Evolutionary conservation across 2,797 vertebrate genomes (phyloP), one percentile per base, ranked within the genome.

Genomic region (Acipenser ruthenus): DNA sequence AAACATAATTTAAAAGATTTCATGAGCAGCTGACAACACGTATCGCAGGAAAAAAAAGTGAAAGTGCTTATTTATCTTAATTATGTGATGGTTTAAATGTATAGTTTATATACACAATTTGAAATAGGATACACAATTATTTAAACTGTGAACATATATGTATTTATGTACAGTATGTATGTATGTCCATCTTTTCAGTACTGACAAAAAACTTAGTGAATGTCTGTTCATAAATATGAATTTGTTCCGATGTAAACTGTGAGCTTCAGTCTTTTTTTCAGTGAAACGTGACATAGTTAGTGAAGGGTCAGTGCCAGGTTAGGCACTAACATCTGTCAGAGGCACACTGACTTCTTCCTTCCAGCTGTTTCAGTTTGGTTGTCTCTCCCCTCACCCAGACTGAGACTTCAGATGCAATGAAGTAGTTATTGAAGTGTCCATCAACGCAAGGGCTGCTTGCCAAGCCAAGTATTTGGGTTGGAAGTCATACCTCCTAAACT

Each of bases 381-480:
- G 50, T 47, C 49, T 56, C 49, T 47, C 63, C 62, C 50, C 52
- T 55, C 65, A 66, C 67, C 74, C 74, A 69, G 76, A 83, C 77
- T 80, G 76, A 87, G 82, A 78, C 77, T 87, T 90, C 84, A 91
- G 87, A 89, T 92, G 81, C 80, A 90, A 85, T 78, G 80, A 87
- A 84, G 79, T 84, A 66, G 75, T 85, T 89, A 84, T 82, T 81
- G 90, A 90, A 84, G 84, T 82, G 83, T 89, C 89, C 88, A 77
- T 92, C 87, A 89, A 81, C 84, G 81, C 84, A 83, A 76, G 73
- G 77, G 79, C 75, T 65, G 82, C 82, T 84, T 92, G 90, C 90
- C 90, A 92, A 88, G 79, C 85, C 78, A 89, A 90, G 87, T 91
- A 87, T 93, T 92, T 90, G 84, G 87, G 78, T 91, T 92, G 83